Conservation (phyloP, 2,888 invertebrate genomes). For the Noctua pronuba region DNA sequence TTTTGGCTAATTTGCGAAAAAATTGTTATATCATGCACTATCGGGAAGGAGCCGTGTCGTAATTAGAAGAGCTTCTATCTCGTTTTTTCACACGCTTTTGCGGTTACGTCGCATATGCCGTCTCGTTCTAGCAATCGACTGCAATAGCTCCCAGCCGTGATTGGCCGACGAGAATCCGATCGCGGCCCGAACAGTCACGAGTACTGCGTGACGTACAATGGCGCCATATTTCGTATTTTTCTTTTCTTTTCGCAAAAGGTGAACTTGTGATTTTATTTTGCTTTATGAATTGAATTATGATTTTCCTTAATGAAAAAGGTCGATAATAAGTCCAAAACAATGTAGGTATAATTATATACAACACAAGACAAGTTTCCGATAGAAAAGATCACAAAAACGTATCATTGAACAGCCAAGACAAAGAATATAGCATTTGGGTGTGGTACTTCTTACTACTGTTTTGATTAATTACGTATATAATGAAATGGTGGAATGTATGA, state of each 20-base stretch:
- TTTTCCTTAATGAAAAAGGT: background rate
- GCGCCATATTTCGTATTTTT: slow-evolving; percentile 68
- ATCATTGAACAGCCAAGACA: slow-evolving; percentile 1
- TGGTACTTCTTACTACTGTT: background rate
- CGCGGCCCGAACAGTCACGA: slow-evolving; percentile 60
- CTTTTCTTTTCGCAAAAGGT: background rate
- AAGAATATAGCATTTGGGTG: slow-evolving; percentile 2
- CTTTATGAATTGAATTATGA: background rate
- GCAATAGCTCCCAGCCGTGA: slow-evolving; percentile 52
- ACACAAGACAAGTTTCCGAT: background rate
- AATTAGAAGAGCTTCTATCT: slow-evolving; percentile 78
- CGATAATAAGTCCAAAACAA: background rate
- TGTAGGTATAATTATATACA: background rate
- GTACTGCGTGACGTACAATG: slow-evolving; percentile 38
- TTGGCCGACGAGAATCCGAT: slow-evolving; percentile 69
- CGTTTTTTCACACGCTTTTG: slow-evolving; percentile 67
- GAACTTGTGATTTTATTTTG: background rate
- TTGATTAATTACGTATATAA: background rate
- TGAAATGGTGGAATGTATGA: background rate
- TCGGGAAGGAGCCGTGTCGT: slow-evolving; percentile 77
- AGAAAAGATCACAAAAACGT: background rate
- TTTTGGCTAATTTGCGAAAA: slow-evolving; percentile 80
- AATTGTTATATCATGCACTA: slow-evolving; percentile 82
- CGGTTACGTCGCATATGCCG: slow-evolving; percentile 40
- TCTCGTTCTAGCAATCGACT: slow-evolving; percentile 75